A percentile compares a stretch with the other conserved stretches of the same genome.
Conservation (phyloP, 37 sponge, comb jelly and placozoan genomes). For the Tethya wilhelma region DNA sequence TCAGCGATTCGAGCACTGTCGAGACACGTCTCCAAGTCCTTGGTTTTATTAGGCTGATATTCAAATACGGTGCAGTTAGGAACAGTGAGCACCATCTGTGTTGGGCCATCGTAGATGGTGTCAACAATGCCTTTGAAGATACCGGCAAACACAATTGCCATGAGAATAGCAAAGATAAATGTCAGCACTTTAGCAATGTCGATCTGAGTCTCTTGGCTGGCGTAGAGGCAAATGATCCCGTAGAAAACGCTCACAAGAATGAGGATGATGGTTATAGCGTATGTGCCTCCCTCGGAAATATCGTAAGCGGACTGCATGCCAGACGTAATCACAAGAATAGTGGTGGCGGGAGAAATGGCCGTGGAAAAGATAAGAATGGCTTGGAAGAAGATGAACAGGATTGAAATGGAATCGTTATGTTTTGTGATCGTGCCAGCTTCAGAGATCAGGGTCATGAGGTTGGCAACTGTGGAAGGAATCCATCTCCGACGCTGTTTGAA, state of each 20-base stretch:
- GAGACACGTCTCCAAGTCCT: neutral
- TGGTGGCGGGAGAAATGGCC: conserved; percentile 78
- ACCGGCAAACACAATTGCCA: conserved; percentile 75
- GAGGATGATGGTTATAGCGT: neutral
- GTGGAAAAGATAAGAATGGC: conserved; percentile 79
- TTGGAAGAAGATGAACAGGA: conserved; percentile 81
- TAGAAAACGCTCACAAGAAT: conserved; percentile 36
- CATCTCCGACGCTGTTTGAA: conserved; percentile 90
- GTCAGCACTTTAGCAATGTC: conserved; percentile 73
- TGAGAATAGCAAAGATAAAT: conserved; percentile 74
- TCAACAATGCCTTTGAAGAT: conserved; percentile 35
- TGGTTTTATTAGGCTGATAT: neutral
- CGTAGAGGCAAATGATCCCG: conserved; percentile 63
- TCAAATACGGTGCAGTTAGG: neutral
- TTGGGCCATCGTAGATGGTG: conserved; percentile 9
- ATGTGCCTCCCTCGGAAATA: neutral
- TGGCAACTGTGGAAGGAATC: conserved; percentile 91
- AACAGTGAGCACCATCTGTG: neutral
- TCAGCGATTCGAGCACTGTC: neutral
- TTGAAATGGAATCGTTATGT: conserved; percentile 68
- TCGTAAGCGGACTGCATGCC: conserved; percentile 62
- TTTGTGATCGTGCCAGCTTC: conserved; percentile 42
- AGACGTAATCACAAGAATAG: conserved; percentile 73
- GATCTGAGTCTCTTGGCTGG: conserved; percentile 56
- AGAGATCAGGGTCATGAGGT: conserved; percentile 62